These are phyloP conservation scores for Scortum barcoo DNA, from an alignment of 2,113 vertebrate genomes.

Conservation along the genomic window DNA sequence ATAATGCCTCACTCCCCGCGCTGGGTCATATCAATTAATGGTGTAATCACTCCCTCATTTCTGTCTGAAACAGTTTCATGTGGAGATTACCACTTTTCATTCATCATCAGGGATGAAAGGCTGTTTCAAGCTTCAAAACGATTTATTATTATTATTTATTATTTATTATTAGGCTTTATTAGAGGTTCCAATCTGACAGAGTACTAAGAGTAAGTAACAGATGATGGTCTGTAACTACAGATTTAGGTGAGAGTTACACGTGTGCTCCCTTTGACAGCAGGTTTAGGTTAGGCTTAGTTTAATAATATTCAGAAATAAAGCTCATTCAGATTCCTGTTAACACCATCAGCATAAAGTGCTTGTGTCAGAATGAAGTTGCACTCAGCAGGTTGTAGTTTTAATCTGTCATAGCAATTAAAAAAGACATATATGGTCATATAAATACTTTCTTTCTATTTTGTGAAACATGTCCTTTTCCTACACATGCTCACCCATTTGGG, in stretches of 20 bases:
- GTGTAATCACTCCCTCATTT: constrained; percentile 25
- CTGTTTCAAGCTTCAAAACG: not conserved
- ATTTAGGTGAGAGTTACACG: not conserved
- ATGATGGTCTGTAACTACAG: not conserved
- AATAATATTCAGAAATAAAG: not conserved
- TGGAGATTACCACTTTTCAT: constrained; percentile 27
- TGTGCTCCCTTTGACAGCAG: not conserved
- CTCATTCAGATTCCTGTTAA: not conserved
- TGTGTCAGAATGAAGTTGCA: not conserved
- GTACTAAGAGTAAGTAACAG: not conserved
- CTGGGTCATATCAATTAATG: constrained; percentile 40
- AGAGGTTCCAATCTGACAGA: not conserved
- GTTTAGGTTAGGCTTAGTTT: not conserved
- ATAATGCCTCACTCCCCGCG: not conserved
- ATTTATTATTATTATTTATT: no score
- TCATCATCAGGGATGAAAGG: constrained; percentile 18
- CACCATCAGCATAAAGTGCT: not conserved
- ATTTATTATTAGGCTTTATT: no score
- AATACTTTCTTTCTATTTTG: not conserved
- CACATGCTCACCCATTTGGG: not conserved
- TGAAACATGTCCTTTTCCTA: not conserved
- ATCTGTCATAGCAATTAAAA: not conserved
- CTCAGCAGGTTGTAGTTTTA: not conserved
- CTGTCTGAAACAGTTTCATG: constrained; percentile 17
- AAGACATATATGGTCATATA: not conserved